Conservation (phyloP, 1,140 invertebrate species). For the Euglossa dilemma region DNA sequence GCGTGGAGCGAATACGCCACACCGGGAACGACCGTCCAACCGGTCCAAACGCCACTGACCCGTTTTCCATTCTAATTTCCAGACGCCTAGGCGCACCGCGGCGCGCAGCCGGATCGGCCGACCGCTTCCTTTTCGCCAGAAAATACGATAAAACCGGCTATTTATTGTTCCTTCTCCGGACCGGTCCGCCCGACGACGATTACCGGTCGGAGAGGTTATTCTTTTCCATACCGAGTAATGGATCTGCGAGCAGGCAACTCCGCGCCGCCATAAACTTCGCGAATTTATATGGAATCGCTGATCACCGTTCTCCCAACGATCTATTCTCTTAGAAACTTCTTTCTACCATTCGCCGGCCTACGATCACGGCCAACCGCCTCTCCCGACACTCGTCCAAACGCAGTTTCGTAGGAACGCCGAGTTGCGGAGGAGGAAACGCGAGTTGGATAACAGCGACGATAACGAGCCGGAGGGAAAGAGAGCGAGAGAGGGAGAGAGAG, state of each 20-base stretch:
- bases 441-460: no score
- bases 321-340: no score
- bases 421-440: background rate
- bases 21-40: background rate
- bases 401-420: no score
- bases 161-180: slow-evolving; percentile 23
- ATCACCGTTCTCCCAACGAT: background rate
- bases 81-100: no score
- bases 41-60: background rate
- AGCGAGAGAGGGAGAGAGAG: no score
- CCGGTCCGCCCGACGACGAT: slow-evolving; percentile 12
- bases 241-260: slow-evolving; percentile 8
- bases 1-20: background rate
- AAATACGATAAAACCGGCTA: slow-evolving; percentile 18
- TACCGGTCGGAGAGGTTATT: background rate
- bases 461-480: no score
- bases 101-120: background rate
- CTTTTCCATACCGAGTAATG: background rate
- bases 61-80: slow-evolving; percentile 5
- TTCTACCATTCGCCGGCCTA: background rate
- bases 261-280: slow-evolving; percentile 25
- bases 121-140: background rate
- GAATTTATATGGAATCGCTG: slow-evolving; percentile 26
- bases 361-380: background rate
- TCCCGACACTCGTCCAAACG: slow-evolving; percentile 4